Conservation (phyloP, 1,140 invertebrate genomes). For the Lasaia peninsularis region DNA sequence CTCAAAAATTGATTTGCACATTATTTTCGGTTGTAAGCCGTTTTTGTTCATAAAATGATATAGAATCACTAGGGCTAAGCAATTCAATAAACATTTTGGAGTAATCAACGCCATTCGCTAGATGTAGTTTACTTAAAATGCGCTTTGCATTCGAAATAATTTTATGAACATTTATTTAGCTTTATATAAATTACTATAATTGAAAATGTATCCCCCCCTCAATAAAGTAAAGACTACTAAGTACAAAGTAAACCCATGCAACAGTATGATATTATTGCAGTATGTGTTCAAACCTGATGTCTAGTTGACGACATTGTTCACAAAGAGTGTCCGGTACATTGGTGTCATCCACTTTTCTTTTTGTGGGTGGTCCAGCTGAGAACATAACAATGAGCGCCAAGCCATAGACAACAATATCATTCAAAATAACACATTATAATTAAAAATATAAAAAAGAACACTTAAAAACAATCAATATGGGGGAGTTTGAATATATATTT, state of each 20-base stretch:
- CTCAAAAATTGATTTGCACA: conserved; percentile 3
- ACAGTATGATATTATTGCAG: conserved; percentile 6
- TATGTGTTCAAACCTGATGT: conserved; percentile 2
- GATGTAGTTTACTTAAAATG: not conserved
- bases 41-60: conserved; percentile 4
- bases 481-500: not conserved
- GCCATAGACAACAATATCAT: conserved; percentile 5
- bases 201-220: not conserved
- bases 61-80: conserved; percentile 1
- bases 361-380: conserved; percentile 1
- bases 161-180: conserved; percentile 4
- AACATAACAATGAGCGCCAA: conserved; percentile 4
- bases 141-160: conserved; percentile 3
- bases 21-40: not conserved
- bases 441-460: not conserved
- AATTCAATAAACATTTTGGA: not conserved
- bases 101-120: not conserved
- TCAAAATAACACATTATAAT: not conserved
- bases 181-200: not conserved
- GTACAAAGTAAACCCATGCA: conserved; percentile 2
- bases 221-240: not conserved
- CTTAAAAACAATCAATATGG: not conserved
- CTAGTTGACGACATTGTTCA: not conserved
- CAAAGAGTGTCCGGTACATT: conserved; percentile 1
- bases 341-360: not conserved